Conservation (phyloP, 1,140 invertebrate species). For the Uloborus diversus region DNA sequence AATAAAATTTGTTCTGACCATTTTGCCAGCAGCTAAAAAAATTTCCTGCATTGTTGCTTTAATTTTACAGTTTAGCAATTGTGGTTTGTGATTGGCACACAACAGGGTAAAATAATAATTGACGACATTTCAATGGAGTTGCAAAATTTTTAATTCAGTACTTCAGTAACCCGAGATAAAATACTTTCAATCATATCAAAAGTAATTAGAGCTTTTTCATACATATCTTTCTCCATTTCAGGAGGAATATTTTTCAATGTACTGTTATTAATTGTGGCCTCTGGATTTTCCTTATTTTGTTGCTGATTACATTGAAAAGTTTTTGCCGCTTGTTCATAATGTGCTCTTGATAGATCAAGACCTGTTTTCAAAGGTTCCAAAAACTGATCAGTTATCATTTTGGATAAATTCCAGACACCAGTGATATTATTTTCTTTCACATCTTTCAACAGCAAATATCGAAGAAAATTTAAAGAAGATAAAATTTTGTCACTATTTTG, state of each 20-base stretch:
- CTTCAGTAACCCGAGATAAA: slow-evolving; percentile 31
- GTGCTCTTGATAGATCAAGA: slow-evolving; percentile 18
- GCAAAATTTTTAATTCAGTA: too few species aligned
- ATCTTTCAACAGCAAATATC: slow-evolving; percentile 33
- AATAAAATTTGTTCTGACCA: too few species aligned
- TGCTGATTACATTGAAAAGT: neutral
- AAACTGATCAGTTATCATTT: neutral
- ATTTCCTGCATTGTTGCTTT: too few species aligned
- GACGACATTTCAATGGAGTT: too few species aligned
- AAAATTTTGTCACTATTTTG: slow-evolving; percentile 39
- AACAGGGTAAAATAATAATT: too few species aligned
- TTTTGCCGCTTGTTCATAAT: slow-evolving; percentile 28
- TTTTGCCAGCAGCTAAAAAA: too few species aligned
- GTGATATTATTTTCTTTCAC: neutral
- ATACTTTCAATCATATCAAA: slow-evolving; percentile 41
- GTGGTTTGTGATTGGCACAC: too few species aligned
- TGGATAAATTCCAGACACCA: neutral
- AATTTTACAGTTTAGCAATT: too few species aligned
- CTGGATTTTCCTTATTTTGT: neutral
- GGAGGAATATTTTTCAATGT: neutral
- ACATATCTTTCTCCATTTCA: neutral
- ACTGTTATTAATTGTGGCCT: neutral
- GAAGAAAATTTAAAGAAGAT: slow-evolving; percentile 27
- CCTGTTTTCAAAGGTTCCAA: slow-evolving; percentile 11
- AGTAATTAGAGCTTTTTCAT: slow-evolving; percentile 16